Base-by-base conservation (phyloP, 1,140 invertebrate genomes). In the Ditylenchus dipsaci region DNA sequence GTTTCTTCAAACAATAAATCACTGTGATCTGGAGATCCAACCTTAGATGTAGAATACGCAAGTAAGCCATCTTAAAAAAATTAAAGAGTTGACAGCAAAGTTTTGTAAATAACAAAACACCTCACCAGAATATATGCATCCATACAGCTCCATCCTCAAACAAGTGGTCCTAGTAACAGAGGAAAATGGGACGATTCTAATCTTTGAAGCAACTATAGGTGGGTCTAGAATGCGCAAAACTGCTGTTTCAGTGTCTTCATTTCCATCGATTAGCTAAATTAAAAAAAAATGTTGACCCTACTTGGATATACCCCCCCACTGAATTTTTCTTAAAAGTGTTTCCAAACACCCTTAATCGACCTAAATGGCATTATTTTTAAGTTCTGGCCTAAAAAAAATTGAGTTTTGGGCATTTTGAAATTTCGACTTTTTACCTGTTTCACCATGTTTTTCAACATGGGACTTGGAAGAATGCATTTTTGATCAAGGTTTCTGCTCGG, bases 111-210 rank as follows among this genome's bases (percentile, higher is more conserved):
- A 26, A 61, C 19, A 26, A 21, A 7, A 30, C n/a, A 17, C 27
- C 70, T 59, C 59, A 57, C 27, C 42, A 26, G 27, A 26, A 5
- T 73, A 58, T 80, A 81, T 78, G 53, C 77, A 81, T 26, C 80
- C 81, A 60, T 80, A 67, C n/a, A 92, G 73, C 83, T 93, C 91
- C 8, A 91, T 89, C 56, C 91, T 82, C 88, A 93, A 89, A 85
- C 91, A 92, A 43, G 91, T 89, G 0, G 90, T 92, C 29, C 91
- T 85, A 1, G 88, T 86, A 78, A 91, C 90, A 38, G 89, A 87
- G 76, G 90, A 91, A 86, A 90, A 90, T 5, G 91, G 91, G 45
- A 91, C 85, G 79, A 92, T 89, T 27, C 91, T 88, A 30, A 92
- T 86, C 81, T 88, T 88, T 47, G 87, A 88, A 9, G 90, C 90